Evolutionary conservation across 2,888 invertebrate species (phyloP).

Genomic region (Brenthis daphne): DNA sequence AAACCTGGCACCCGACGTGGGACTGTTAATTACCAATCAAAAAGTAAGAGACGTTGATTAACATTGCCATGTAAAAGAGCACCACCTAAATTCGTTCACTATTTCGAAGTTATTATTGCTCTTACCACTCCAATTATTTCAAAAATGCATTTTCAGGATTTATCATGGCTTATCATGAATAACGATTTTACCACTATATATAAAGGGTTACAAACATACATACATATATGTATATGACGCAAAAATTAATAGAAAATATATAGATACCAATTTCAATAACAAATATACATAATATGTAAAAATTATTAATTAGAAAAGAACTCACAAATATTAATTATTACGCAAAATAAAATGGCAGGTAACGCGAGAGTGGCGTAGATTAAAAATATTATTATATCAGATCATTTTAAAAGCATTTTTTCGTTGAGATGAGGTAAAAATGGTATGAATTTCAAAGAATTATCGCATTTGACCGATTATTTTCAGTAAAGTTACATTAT

Average conservation of each 20-base stretch:
- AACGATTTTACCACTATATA: too few relatives aligned
- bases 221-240: too few relatives aligned
- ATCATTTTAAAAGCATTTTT: background rate
- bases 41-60: conserved; percentile 6
- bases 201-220: too few relatives aligned
- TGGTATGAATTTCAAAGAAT: too few relatives aligned
- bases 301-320: background rate
- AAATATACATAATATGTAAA: too few relatives aligned
- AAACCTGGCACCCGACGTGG: conserved; percentile 16
- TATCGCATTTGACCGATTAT: too few relatives aligned
- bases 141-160: too few relatives aligned
- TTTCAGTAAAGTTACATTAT: too few relatives aligned
- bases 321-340: background rate
- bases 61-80: background rate
- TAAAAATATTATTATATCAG: conserved; percentile 9
- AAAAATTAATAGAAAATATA: too few relatives aligned
- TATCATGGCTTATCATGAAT: too few relatives aligned
- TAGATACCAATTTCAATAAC: too few relatives aligned
- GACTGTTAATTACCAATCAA: conserved; percentile 12
- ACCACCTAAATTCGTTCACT: background rate
- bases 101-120: background rate
- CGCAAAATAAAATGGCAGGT: background rate
- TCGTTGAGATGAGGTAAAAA: too few relatives aligned
- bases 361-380: background rate
- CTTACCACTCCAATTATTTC: background rate